Percentiles rank a stretch among this genome's conserved stretches.
Evolutionary conservation across 1,140 invertebrate species (phyloP).

Genomic region (Eciton burchellii): DNA sequence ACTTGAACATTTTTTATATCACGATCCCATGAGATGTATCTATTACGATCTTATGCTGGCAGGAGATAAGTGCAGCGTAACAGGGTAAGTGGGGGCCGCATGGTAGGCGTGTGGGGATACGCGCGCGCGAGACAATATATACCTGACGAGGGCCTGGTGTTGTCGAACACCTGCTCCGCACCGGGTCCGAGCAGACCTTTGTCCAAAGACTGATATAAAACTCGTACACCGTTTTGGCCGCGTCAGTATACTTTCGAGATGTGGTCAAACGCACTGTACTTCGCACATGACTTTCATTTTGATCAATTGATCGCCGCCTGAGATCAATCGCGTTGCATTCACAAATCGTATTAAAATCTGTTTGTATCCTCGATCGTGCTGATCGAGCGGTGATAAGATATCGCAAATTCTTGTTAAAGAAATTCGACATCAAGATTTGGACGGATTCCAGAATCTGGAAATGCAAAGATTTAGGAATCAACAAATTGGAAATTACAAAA

Average conservation of each 20-base stretch:
- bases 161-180: constrained; percentile 79
- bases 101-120: constrained; percentile 31
- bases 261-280: neutral
- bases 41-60: constrained; percentile 44
- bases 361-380: neutral
- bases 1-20: constrained; percentile 43
- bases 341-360: neutral
- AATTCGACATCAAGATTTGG: neutral
- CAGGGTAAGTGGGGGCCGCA: neutral
- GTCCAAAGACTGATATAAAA: constrained; percentile 78
- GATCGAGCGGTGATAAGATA: constrained; percentile 6
- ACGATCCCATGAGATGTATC: constrained; percentile 40
- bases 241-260: constrained; percentile 74
- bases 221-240: constrained; percentile 65
- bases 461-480: neutral
- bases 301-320: neutral
- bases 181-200: constrained; percentile 75
- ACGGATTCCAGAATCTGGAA: neutral
- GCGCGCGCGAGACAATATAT: constrained; percentile 52
- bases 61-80: constrained; percentile 19
- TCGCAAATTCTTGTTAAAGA: neutral
- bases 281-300: neutral
- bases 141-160: constrained; percentile 76
- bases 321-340: neutral
- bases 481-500: neutral